phyloP scores from a whole-genome alignment of 2,797 vertebrate genomes.

The Malacoctenus gilli region DNA sequence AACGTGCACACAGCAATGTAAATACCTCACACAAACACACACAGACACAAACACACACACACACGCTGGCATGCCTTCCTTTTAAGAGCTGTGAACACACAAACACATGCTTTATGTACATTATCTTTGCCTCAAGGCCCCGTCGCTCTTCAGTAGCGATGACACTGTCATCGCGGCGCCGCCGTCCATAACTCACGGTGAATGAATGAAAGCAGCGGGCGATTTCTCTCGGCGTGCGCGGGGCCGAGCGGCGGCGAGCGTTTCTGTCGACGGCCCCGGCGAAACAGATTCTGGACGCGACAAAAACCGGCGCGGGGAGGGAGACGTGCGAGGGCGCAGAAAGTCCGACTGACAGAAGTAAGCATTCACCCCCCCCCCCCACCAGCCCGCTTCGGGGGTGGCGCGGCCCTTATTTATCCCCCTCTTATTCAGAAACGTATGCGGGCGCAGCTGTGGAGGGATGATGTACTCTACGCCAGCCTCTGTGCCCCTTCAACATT shows the following conservation, averaged over 20 bases:
- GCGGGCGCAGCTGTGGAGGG: slow-evolving; percentile 36
- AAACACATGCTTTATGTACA: slow-evolving; percentile 52
- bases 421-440: slow-evolving; percentile 55
- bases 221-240: slow-evolving; percentile 35
- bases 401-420: slow-evolving; percentile 62
- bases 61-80: neutral
- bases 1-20: neutral
- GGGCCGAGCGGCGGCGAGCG: slow-evolving; percentile 6
- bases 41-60: slow-evolving; percentile 14
- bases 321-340: slow-evolving; percentile 27
- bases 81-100: slow-evolving; percentile 29
- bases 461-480: slow-evolving; percentile 69
- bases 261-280: slow-evolving; percentile 23
- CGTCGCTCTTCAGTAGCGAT: slow-evolving; percentile 38
- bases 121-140: slow-evolving; percentile 65
- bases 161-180: slow-evolving; percentile 47
- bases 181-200: slow-evolving; percentile 57
- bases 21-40: slow-evolving; percentile 11
- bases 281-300: slow-evolving; percentile 26
- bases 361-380: slow-evolving; percentile 44
- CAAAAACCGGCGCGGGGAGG: neutral
- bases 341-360: slow-evolving; percentile 21
- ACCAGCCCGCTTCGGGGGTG: no score
- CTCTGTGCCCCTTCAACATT: slow-evolving; percentile 65
- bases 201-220: slow-evolving; percentile 42